Percentiles rank a stretch among this genome's conserved stretches.
Conservation (phyloP, 2,888 invertebrate genomes). For the Dynastes tityus region DNA sequence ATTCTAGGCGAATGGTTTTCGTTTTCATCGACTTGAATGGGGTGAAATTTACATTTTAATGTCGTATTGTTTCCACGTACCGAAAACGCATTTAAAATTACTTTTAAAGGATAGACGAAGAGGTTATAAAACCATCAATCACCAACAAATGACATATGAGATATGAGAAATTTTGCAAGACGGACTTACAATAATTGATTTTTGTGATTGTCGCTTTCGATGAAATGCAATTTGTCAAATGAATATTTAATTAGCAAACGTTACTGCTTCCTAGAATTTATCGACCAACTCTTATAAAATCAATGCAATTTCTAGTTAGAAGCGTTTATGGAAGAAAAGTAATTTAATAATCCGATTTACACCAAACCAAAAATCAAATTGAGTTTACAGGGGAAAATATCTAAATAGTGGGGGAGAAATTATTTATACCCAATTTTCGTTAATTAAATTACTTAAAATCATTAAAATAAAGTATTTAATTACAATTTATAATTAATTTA, state of each 20-base stretch:
- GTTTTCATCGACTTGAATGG: background rate
- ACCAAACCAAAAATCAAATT: no score
- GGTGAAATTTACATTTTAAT: conserved; percentile 4
- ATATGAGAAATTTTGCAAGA: background rate
- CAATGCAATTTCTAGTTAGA: no score
- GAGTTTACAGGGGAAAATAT: no score
- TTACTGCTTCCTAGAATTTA: no score
- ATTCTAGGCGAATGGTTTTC: background rate
- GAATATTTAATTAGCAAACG: background rate
- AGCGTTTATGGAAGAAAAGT: no score
- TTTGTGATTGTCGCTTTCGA: background rate
- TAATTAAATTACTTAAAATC: no score
- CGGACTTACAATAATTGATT: background rate
- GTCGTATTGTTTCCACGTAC: background rate
- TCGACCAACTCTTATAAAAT: no score
- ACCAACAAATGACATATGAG: background rate
- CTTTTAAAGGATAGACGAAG: background rate
- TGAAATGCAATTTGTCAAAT: background rate
- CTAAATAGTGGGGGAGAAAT: no score
- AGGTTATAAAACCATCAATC: background rate
- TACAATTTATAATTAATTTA: no score
- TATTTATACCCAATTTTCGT: no score
- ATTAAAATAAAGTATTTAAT: no score
- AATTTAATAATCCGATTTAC: no score
- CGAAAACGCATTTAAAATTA: background rate